Conservation (phyloP, 2,888 invertebrate genomes). For the Drosophila fulvimacula region DNA sequence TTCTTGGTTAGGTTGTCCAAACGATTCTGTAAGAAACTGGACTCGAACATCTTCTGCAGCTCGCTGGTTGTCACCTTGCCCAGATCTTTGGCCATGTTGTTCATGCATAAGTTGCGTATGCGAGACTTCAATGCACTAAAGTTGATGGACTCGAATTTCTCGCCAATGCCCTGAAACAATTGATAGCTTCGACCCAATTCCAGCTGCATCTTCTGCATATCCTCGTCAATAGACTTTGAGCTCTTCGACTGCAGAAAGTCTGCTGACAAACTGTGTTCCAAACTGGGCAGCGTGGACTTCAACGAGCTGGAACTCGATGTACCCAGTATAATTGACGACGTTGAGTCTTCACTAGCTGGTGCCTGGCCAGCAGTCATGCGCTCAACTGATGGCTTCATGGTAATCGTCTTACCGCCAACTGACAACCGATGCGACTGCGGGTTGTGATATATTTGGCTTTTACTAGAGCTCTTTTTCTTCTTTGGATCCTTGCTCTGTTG, state of each 20-base stretch:
- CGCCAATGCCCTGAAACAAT: constrained; percentile 77
- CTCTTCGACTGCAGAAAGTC: constrained; percentile 55
- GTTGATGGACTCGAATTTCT: constrained; percentile 80
- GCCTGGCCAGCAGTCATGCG: constrained; percentile 2
- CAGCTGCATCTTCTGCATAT: constrained; percentile 76
- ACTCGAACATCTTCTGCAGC: constrained; percentile 69
- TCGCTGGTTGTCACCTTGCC: constrained; percentile 58
- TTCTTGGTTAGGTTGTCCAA: constrained; percentile 72
- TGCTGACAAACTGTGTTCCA: constrained; percentile 27
- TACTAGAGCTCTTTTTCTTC: constrained; percentile 19
- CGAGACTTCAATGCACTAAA: constrained; percentile 74
- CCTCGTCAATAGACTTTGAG: constrained; percentile 63
- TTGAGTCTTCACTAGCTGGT: not conserved
- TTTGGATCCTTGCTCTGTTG: constrained; percentile 11
- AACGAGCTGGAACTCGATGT: constrained; percentile 28
- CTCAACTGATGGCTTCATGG: constrained; percentile 48
- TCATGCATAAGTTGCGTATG: constrained; percentile 79
- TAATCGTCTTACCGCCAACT: constrained; percentile 42
- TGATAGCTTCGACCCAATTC: constrained; percentile 79
- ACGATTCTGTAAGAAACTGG: constrained; percentile 67
- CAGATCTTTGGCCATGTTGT: constrained; percentile 48
- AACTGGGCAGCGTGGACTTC: not conserved
- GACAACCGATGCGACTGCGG: constrained; percentile 36
- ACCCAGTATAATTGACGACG: not conserved
- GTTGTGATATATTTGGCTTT: constrained; percentile 6